Conservation (phyloP, 1,140 invertebrate genomes). For the Drosophila carrolli region DNA sequence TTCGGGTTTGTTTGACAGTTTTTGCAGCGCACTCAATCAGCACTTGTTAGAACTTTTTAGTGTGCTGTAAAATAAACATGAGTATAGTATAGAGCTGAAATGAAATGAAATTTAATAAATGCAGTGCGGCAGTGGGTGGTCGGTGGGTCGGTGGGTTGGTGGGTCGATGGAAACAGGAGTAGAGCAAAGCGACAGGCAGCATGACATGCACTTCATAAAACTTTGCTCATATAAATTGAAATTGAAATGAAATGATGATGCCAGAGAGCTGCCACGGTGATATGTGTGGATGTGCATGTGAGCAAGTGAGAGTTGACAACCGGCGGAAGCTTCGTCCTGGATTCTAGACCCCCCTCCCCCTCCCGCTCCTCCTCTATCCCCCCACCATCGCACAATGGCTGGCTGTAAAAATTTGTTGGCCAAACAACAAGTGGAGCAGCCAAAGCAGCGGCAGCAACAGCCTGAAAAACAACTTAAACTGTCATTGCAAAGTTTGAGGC, state of each 20-base stretch:
- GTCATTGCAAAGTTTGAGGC: conserved; percentile 70
- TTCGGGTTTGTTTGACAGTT: conserved; percentile 68
- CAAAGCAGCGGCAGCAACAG: conserved; percentile 40
- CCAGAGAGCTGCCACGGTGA: conserved; percentile 39
- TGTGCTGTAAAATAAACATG: conserved; percentile 78
- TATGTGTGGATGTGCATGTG: conserved; percentile 18
- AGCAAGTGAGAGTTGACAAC: conserved; percentile 51
- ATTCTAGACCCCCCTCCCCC: too few relatives aligned
- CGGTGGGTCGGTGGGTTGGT: background rate
- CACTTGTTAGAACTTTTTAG: conserved; percentile 79
- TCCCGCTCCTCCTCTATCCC: background rate
- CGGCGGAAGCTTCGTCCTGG: conserved; percentile 21
- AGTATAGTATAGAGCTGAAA: conserved; percentile 59
- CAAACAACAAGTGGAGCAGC: conserved; percentile 74
- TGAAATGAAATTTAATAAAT: conserved; percentile 81
- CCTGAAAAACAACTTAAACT: conserved; percentile 77
- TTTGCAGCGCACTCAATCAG: conserved; percentile 73
- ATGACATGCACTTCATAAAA: conserved; percentile 81
- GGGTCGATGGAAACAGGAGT: conserved; percentile 9
- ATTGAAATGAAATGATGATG: conserved; percentile 75
- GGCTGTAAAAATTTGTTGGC: conserved; percentile 70
- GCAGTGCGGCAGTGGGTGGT: conserved; percentile 27
- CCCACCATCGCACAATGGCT: conserved; percentile 19
- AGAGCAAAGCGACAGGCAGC: conserved; percentile 46
- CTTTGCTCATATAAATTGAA: conserved; percentile 81